Evolutionary conservation across 1,140 invertebrate species (phyloP).

Genomic region (Penaeus chinensis): DNA sequence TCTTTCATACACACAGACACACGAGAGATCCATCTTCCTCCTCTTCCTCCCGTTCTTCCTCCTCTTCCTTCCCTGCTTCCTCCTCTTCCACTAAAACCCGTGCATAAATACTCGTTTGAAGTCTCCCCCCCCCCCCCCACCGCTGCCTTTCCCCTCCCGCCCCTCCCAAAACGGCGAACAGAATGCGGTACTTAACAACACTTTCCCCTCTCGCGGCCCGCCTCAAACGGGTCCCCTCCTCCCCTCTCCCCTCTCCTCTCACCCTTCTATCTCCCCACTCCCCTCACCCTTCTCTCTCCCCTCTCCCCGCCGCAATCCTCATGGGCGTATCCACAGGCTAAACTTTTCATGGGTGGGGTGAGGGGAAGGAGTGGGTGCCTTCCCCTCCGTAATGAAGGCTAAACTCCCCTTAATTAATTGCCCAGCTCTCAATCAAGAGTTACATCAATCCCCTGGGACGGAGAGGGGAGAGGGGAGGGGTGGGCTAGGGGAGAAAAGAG

Average conservation of each 20-base stretch:
- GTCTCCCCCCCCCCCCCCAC: not conserved
- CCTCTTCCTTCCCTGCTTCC: not conserved
- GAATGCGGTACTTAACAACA: conserved; percentile 5
- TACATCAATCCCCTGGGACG: conserved; percentile 31
- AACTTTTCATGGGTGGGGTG: conserved; percentile 34
- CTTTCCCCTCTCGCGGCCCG: no score
- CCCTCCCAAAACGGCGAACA: conserved; percentile 30
- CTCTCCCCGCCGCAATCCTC: conserved; percentile 15
- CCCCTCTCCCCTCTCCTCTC: not conserved
- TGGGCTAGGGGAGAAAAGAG: not conserved
- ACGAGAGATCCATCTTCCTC: not conserved
- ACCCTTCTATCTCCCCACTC: not conserved
- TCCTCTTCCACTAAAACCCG: not conserved
- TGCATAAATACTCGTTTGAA: no score
- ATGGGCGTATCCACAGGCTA: conserved; percentile 44
- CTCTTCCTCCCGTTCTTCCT: conserved; percentile 8
- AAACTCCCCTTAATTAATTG: conserved; percentile 49
- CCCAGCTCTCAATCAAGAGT: conserved; percentile 50
- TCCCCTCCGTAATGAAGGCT: conserved; percentile 38
- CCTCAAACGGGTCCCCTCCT: conserved; percentile 12
- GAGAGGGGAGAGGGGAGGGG: not conserved
- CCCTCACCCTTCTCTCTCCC: not conserved
- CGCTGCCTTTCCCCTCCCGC: not conserved
- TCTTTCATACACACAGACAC: no score
- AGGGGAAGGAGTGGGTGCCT: not conserved